Base-by-base conservation (phyloP, 2,113 vertebrate species). In the Lampris megalopsis region DNA sequence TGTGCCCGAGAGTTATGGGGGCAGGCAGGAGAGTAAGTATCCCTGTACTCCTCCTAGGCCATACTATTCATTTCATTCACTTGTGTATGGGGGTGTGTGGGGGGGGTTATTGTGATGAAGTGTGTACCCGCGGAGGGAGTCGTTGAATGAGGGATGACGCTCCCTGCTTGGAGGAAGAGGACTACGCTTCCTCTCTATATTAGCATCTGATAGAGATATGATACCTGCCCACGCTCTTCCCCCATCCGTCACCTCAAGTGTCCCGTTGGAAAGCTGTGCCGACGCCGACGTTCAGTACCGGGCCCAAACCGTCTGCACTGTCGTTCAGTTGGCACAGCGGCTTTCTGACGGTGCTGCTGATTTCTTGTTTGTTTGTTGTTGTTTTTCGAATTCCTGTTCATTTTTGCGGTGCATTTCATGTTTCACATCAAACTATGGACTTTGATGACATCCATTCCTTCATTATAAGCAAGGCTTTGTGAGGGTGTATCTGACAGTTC, bases 61-160 rank as follows among this genome's bases (percentile, higher is more conserved):
- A 75, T 71, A 73, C 81, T 83, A 86, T 88, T 87, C 64, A 90
- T 91, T 90, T 77, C 49, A 80, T 48, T 84, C 77, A 79, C 72
- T 50, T 82, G 60, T 82, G 68, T 73, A 63, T 49, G 68, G 62
- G 70, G 40, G 68, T 68, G 63, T 49, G 53, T 0, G 6, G 42
- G 63, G 67, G 2, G 49, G 71, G 24, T 52, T 41, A 69, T 40
- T 75, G 68, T 36, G 52, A n/a, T 43, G 45, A 35, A 49, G 35
- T 64, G 63, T 56, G 63, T 81, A 52, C 71, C 48, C 74, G 24
- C 45, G 0, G 5, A 10, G 50, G 52, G 47, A 56, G 11, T 45
- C 1, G 1, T 9, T 53, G 36, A 69, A 64, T 75, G 54, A 86
- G 47, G 42, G 63, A 80, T 80, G 59, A 66, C 45, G 81, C 37